phyloP scores from a whole-genome alignment of 1,140 invertebrate genomes.

The Monochamus saltuarius region DNA sequence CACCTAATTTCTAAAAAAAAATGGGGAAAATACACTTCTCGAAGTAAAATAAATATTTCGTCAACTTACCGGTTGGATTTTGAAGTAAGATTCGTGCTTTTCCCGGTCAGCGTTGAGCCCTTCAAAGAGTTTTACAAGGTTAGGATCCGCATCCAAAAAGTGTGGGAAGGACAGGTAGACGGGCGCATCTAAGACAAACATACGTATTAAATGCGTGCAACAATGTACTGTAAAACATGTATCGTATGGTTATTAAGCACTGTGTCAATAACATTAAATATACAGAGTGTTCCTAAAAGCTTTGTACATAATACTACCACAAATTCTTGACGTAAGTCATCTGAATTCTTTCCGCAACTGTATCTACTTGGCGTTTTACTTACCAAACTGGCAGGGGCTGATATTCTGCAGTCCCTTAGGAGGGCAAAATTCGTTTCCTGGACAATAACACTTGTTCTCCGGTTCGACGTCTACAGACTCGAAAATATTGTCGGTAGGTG shows the following conservation, averaged over 20 bases:
- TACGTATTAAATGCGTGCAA: background rate
- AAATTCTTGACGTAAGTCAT: too few relatives aligned
- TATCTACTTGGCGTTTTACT: too few relatives aligned
- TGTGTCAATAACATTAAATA: too few relatives aligned
- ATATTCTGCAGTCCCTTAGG: conserved; percentile 79
- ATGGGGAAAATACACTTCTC: conserved; percentile 20
- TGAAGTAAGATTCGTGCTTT: conserved; percentile 77
- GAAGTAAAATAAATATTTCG: background rate
- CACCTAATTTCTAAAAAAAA: conserved; percentile 76
- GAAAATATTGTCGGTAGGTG: conserved; percentile 69
- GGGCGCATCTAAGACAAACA: conserved; percentile 69
- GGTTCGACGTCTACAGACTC: conserved; percentile 64
- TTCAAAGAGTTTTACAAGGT: conserved; percentile 67
- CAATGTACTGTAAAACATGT: too few relatives aligned
- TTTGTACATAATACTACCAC: too few relatives aligned
- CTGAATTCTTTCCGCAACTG: too few relatives aligned
- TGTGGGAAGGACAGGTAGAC: conserved; percentile 89
- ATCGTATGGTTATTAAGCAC: too few relatives aligned
- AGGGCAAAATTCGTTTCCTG: conserved; percentile 66
- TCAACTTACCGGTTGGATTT: conserved; percentile 79
- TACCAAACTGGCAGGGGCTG: conserved; percentile 83
- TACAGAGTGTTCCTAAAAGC: too few relatives aligned
- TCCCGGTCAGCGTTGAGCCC: conserved; percentile 72
- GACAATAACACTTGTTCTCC: conserved; percentile 81
- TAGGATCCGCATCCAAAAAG: conserved; percentile 80